These are phyloP conservation scores for Rhysida immarginata DNA, from an alignment of 1,140 invertebrate species.

Conservation along the genomic window DNA sequence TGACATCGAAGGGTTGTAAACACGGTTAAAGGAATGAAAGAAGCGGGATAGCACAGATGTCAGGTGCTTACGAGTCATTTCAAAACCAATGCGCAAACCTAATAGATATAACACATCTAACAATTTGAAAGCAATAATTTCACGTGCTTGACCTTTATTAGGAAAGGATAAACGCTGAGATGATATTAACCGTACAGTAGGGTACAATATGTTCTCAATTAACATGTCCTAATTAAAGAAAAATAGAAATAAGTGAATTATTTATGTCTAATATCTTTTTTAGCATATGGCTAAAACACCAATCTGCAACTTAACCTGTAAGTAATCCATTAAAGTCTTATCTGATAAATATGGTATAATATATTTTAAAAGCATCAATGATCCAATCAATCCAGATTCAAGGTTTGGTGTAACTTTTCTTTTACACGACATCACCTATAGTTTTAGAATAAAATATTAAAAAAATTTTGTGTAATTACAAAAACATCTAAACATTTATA, in stretches of 20 bases:
- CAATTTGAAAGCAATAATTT: slow-evolving; percentile 57
- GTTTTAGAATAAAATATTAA: not conserved
- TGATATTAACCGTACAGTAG: slow-evolving; percentile 36
- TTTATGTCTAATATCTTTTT: too few species aligned
- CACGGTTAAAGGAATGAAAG: slow-evolving; percentile 74
- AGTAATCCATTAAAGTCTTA: slow-evolving; percentile 64
- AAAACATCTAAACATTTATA: too few species aligned
- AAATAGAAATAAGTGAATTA: too few species aligned
- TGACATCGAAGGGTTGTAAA: too few species aligned
- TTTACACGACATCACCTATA: slow-evolving; percentile 23
- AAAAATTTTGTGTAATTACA: too few species aligned
- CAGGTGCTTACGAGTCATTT: slow-evolving; percentile 64
- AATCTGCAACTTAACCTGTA: slow-evolving; percentile 56
- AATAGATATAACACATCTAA: slow-evolving; percentile 62
- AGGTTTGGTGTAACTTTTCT: slow-evolving; percentile 50
- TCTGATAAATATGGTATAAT: slow-evolving; percentile 69
- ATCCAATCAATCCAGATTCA: slow-evolving; percentile 76
- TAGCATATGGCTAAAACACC: too few species aligned
- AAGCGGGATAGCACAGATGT: slow-evolving; percentile 54
- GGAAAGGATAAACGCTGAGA: slow-evolving; percentile 63
- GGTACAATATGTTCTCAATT: slow-evolving; percentile 58
- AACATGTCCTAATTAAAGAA: slow-evolving; percentile 43
- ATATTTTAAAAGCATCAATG: slow-evolving; percentile 52
- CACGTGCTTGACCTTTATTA: slow-evolving; percentile 51
- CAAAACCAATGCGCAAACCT: slow-evolving; percentile 59